Evolutionary conservation across 1,140 invertebrate species (phyloP).

Genomic region (Linepithema humile): DNA sequence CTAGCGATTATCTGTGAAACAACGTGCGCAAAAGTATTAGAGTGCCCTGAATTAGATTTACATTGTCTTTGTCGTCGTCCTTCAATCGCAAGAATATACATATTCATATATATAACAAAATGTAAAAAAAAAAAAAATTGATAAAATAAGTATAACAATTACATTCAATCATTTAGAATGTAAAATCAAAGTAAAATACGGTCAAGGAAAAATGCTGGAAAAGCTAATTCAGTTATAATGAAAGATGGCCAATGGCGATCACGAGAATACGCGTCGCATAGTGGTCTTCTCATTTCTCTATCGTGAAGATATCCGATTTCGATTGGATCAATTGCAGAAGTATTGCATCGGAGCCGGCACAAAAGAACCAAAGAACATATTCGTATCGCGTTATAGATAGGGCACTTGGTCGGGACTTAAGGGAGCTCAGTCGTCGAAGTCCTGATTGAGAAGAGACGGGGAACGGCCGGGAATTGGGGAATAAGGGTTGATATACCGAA

Average conservation of each 20-base stretch:
- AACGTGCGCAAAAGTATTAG: too few relatives aligned
- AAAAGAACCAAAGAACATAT: constrained; percentile 32
- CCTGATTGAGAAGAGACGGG: constrained; percentile 19
- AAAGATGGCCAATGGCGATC: constrained; percentile 7
- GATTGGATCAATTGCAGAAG: constrained; percentile 19
- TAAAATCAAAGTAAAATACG: background rate
- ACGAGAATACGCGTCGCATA: background rate
- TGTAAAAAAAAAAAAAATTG: too few relatives aligned
- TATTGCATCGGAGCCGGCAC: constrained; percentile 20
- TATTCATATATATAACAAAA: background rate
- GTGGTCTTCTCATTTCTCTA: background rate
- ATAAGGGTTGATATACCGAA: constrained; percentile 7
- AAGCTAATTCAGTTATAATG: background rate
- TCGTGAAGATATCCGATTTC: constrained; percentile 17
- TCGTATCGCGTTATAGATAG: background rate
- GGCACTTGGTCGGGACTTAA: constrained; percentile 20
- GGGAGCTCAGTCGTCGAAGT: constrained; percentile 36
- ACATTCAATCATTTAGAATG: background rate
- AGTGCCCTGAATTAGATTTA: too few relatives aligned
- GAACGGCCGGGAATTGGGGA: constrained; percentile 35
- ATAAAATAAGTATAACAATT: background rate
- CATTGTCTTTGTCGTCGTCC: background rate
- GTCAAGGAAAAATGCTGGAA: background rate
- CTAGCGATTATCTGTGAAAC: background rate
- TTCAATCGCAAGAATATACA: background rate